These are phyloP conservation scores for Pristionchus japonicus DNA, from an alignment of 2,888 invertebrate genomes.

Conservation along the genomic window DNA sequence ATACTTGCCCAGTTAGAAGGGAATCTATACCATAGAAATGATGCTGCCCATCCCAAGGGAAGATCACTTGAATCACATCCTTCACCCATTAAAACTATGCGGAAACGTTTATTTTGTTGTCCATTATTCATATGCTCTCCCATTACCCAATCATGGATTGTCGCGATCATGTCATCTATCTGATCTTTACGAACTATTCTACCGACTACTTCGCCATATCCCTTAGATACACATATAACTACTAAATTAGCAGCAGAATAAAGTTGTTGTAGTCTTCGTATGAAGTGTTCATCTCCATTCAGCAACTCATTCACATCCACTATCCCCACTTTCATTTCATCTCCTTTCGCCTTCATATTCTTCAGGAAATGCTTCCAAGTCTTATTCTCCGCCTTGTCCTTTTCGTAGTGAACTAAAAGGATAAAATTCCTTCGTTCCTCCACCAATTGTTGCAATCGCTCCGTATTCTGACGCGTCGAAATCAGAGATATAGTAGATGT, in stretches of 20 bases:
- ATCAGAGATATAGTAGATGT: neutral
- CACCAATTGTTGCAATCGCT: neutral
- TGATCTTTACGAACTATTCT: neutral
- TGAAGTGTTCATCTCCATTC: neutral
- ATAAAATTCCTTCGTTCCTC: neutral
- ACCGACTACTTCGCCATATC: neutral
- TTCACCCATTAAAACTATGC: constrained; percentile 40
- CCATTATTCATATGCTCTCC: neutral
- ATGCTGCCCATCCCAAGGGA: constrained; percentile 4
- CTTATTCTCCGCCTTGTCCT: neutral
- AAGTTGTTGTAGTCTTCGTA: neutral
- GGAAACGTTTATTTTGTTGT: constrained; percentile 22
- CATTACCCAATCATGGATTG: neutral
- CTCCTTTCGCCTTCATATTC: constrained; percentile 47
- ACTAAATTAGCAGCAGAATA: neutral
- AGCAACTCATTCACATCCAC: constrained; percentile 43
- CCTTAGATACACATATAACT: neutral
- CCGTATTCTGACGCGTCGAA: neutral
- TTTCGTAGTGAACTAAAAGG: constrained; percentile 7
- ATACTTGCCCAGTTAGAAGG: neutral
- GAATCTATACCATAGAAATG: neutral
- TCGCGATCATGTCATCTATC: neutral
- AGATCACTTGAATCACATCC: neutral
- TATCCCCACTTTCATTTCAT: constrained; percentile 52
- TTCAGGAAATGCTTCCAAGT: constrained; percentile 24